These are phyloP conservation scores for Rhabdomys dilectus DNA, from an alignment of 2,113 vertebrate genomes.

Conservation along the genomic window DNA sequence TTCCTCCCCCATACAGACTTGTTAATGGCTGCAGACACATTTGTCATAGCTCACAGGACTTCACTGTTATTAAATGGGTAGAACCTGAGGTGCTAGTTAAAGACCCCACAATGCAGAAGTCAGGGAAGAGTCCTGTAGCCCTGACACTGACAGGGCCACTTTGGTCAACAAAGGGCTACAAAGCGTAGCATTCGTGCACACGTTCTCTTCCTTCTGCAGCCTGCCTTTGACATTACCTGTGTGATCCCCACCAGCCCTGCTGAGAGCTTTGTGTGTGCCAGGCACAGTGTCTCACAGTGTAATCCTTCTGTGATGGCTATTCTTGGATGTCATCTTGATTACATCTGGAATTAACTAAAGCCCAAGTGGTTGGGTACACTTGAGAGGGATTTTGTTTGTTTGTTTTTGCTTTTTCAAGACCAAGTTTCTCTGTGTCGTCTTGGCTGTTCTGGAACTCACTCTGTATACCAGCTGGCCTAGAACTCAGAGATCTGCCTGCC, in stretches of 20 bases:
- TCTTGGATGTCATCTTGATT: not conserved
- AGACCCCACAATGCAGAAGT: not conserved
- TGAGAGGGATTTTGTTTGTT: not conserved
- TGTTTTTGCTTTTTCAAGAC: not conserved
- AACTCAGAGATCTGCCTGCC: not conserved
- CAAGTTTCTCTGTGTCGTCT: not conserved
- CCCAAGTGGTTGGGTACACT: not conserved
- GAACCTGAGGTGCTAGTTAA: not conserved
- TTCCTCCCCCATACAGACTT: not conserved
- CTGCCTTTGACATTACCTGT: not conserved
- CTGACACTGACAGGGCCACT: not conserved
- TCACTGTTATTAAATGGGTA: not conserved
- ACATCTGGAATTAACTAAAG: not conserved
- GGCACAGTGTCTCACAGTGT: not conserved
- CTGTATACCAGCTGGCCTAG: not conserved
- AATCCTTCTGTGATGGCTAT: not conserved
- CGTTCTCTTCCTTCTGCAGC: not conserved
- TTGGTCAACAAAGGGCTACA: not conserved
- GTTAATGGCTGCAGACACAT: not conserved
- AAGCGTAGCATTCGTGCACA: rapidly evolving
- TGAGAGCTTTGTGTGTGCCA: not conserved
- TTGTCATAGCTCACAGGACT: not conserved
- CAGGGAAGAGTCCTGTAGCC: not conserved
- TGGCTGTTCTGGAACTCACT: not conserved
- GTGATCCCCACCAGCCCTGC: not conserved